Evolutionary conservation across 2,113 vertebrate species (phyloP).

Genomic region (Heterotis niloticus): DNA sequence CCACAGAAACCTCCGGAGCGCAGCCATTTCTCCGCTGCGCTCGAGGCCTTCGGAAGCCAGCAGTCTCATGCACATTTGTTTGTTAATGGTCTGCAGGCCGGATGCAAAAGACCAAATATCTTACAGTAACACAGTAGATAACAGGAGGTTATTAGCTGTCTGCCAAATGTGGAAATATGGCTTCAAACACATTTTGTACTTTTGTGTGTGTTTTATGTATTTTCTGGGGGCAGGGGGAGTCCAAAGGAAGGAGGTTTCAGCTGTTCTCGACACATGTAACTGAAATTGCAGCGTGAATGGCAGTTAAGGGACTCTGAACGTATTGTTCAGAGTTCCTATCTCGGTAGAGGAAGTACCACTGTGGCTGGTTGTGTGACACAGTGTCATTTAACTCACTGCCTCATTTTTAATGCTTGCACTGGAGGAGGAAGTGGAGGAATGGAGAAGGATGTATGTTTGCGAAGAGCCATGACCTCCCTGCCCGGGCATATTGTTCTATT

Average conservation of each 20-base stretch:
- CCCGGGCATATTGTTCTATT: not conserved
- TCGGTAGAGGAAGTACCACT: not conserved
- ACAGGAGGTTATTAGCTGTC: not conserved
- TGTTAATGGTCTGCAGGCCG: not conserved
- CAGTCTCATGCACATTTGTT: not conserved
- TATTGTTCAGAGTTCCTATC: not conserved
- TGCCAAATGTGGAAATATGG: not conserved
- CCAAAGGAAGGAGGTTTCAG: not conserved
- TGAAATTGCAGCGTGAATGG: constrained; percentile 9
- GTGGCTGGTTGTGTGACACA: no score
- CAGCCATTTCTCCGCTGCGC: not conserved
- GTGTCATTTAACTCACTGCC: no score
- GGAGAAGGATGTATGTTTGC: not conserved
- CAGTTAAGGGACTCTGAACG: not conserved
- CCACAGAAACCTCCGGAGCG: not conserved
- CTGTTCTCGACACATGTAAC: not conserved
- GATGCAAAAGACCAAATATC: no score
- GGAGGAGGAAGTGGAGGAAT: not conserved
- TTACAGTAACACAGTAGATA: no score
- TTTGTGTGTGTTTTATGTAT: no score
- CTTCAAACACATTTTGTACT: not conserved
- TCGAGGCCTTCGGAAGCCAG: not conserved
- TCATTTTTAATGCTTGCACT: not conserved
- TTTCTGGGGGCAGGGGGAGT: no score
- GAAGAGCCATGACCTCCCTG: no score